Evolutionary conservation across 2,888 invertebrate genomes (phyloP).

Genomic region (Anthoptus insignis): DNA sequence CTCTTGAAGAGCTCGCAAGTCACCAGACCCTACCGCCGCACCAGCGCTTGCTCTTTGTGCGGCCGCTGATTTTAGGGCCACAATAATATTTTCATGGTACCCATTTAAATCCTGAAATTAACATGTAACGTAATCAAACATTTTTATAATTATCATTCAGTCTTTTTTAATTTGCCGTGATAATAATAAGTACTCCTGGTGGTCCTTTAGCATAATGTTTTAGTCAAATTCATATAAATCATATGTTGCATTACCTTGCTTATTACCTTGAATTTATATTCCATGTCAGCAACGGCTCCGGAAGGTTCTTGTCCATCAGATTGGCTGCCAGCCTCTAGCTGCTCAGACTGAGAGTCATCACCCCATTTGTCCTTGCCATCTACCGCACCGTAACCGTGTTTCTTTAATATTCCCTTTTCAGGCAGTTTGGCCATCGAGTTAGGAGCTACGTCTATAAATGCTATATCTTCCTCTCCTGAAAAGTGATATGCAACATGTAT

Average conservation of each 20-base stretch:
- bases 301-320: constrained; percentile 90
- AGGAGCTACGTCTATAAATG: constrained; percentile 93
- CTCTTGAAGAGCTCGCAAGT: constrained; percentile 81
- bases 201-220: neutral
- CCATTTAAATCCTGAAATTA: constrained; percentile 95
- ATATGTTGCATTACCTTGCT: neutral
- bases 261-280: constrained; percentile 93
- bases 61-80: constrained; percentile 95
- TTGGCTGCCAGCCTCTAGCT: constrained; percentile 89
- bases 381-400: constrained; percentile 93
- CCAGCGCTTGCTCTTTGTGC: constrained; percentile 87
- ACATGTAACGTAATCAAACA: neutral
- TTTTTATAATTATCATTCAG: neutral
- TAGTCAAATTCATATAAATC: constrained; percentile 1
- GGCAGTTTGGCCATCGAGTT: constrained; percentile 93
- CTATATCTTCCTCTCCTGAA: constrained; percentile 93
- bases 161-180: too few species aligned
- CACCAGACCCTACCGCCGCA: constrained; percentile 72
- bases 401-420: constrained; percentile 97
- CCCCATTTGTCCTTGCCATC: constrained; percentile 93
- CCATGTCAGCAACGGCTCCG: constrained; percentile 91
- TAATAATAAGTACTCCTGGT: too few species aligned
- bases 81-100: constrained; percentile 97
- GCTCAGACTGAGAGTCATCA: constrained; percentile 91
- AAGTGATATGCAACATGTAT: too few species aligned